A percentile compares a stretch with the other conserved stretches of the same genome.
Conservation (phyloP, 2,113 vertebrate genomes). For the Suricata suricatta region DNA sequence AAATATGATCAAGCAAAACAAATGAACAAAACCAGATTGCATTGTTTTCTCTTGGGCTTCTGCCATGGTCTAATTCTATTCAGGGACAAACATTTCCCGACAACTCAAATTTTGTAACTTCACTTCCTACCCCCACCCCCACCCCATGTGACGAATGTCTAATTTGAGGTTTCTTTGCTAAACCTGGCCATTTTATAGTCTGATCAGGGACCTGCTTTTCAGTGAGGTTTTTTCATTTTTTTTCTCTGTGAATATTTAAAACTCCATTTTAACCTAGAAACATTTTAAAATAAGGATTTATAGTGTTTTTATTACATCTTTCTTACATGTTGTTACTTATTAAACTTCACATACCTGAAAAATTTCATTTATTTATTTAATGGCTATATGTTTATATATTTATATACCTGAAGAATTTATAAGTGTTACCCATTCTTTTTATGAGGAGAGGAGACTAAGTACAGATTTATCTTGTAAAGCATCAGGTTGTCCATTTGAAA, state of each 20-base stretch:
- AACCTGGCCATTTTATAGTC: not conserved
- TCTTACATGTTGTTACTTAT: not conserved
- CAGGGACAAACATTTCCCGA: not conserved
- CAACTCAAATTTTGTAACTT: not conserved
- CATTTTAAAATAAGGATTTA: conserved; percentile 7
- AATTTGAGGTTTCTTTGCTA: not conserved
- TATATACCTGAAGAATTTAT: not conserved
- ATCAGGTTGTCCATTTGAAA: not conserved
- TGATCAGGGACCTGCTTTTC: not conserved
- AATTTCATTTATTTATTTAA: not conserved
- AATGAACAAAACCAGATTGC: not conserved
- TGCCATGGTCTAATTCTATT: not conserved
- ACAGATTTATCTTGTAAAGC: not conserved
- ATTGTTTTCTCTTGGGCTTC: not conserved
- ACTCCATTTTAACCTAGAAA: conserved; percentile 29
- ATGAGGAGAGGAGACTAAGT: not conserved
- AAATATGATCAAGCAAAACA: not conserved
- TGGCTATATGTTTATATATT: too few relatives aligned
- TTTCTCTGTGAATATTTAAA: conserved; percentile 8
- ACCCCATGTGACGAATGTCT: not conserved
- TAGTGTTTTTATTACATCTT: not conserved
- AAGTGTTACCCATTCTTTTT: not conserved
- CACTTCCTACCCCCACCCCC: too few relatives aligned
- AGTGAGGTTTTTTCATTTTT: not conserved
- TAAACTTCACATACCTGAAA: not conserved